Conservation (phyloP, 2,113 vertebrate genomes). For the Leucopternis melanops region DNA sequence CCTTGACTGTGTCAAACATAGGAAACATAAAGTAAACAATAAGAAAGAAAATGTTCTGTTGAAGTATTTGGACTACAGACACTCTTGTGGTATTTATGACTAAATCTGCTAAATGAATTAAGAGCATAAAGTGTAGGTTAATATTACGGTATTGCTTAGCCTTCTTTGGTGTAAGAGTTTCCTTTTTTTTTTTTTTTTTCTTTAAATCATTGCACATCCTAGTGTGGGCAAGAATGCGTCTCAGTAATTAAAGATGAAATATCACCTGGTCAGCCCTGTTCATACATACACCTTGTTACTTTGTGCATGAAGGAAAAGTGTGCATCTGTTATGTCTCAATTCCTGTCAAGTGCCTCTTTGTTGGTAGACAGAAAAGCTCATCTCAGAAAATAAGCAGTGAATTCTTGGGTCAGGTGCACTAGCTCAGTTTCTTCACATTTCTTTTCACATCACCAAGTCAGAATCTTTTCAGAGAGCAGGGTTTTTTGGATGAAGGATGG, state of each 20-base stretch:
- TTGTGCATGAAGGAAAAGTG: not conserved
- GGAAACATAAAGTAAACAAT: not conserved
- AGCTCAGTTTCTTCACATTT: not conserved
- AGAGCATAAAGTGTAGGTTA: not conserved
- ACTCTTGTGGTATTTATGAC: not conserved
- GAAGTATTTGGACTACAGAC: not conserved
- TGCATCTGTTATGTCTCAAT: not conserved
- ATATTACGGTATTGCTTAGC: not conserved
- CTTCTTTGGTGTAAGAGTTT: not conserved
- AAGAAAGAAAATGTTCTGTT: not conserved
- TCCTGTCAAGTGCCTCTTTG: not conserved
- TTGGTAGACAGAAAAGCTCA: not conserved
- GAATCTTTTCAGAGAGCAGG: not conserved
- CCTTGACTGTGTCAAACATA: not conserved
- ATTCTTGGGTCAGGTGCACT: not conserved
- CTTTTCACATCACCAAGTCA: not conserved
- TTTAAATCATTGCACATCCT: not conserved
- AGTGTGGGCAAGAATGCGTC: not conserved
- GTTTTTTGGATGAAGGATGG: not conserved
- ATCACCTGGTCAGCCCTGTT: not conserved
- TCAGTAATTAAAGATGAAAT: not conserved
- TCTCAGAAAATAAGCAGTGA: not conserved
- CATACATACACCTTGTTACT: not conserved
- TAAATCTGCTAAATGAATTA: not conserved
- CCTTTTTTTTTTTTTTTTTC: not conserved